A percentile compares a stretch with the other conserved stretches of the same genome.
phyloP scores from a whole-genome alignment of 1,140 invertebrate species.

The Apis cerana region DNA sequence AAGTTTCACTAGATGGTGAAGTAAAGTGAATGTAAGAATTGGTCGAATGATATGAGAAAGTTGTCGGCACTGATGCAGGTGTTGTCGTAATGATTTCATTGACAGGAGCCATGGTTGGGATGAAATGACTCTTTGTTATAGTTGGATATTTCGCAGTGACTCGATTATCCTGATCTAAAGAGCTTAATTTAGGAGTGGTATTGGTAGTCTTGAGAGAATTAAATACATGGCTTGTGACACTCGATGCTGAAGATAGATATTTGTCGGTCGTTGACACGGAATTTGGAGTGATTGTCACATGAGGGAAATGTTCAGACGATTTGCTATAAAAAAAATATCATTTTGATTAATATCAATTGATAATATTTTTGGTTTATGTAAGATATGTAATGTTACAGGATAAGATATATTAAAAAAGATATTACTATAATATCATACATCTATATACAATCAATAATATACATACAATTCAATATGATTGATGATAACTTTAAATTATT shows the following conservation, averaged over 20 bases:
- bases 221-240: constrained; percentile 72
- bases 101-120: constrained; percentile 67
- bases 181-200: constrained; percentile 46
- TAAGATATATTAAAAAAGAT: too few species aligned
- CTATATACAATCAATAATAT: too few species aligned
- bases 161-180: constrained; percentile 37
- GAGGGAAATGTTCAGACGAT: constrained; percentile 62
- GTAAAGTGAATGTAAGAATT: constrained; percentile 62
- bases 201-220: constrained; percentile 65
- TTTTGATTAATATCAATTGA: background rate
- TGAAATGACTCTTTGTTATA: constrained; percentile 60
- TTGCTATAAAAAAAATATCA: constrained; percentile 38
- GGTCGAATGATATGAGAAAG: constrained; percentile 57
- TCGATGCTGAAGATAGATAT: constrained; percentile 78
- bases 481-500: too few species aligned
- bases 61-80: constrained; percentile 44
- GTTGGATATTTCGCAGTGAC: constrained; percentile 58
- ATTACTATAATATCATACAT: too few species aligned
- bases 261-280: constrained; percentile 75
- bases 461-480: too few species aligned
- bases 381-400: too few species aligned
- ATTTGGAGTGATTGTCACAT: constrained; percentile 75
- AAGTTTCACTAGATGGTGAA: constrained; percentile 23
- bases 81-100: constrained; percentile 61
- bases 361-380: too few species aligned